Evolutionary conservation across 2,797 vertebrate species (phyloP), one percentile per base, ranked within the genome.

Genomic region (Zalophus californianus): DNA sequence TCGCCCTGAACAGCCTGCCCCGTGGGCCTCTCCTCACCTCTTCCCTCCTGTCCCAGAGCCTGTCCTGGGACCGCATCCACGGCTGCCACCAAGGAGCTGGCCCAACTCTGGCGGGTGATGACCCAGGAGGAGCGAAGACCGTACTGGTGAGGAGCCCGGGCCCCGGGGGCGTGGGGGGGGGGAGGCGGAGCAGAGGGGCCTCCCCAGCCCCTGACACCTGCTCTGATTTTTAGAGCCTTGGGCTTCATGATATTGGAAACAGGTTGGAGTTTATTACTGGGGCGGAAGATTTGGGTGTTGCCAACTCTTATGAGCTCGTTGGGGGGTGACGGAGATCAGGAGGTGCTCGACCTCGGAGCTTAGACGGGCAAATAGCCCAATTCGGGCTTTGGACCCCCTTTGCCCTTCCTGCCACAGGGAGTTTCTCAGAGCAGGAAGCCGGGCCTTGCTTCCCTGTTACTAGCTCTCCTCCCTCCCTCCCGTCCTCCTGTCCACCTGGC

Each of bases 101-200:
- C 98, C 38, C 98, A 98, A 3, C 97, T 99, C 56, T 98, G 98
- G 98, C 98, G 98, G 12, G 25, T 66, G 38, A 98, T 99, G 98
- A 98, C 98, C 4, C 78, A 78, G 50, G 94, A 97, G 62, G 98
- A 99, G 68, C 97, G 97, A 52, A 98, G 68, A 14, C 98, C 98
- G 0, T 99, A 99, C 54, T 98, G 98, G 98, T 99, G 96, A 96
- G 98, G 32, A 89, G 77, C 48, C 44, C 20, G 27, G 2, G 44
- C 21, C 50, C 27, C 1, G 50, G 5, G 25, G 16, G 87, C 0
- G 0, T 11, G 4, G 29, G 14, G 21, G 56, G 77, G 27, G 7
- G n/a, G 32, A 15, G 52, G 72, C 2, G 3, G 8, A 20, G 21
- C 4, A 0, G 44, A 7, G 62, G 50, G 35, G 41, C 35, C 23